These are phyloP conservation scores for Danaus chrysippus DNA, from an alignment of 2,888 invertebrate genomes.

Conservation along the genomic window DNA sequence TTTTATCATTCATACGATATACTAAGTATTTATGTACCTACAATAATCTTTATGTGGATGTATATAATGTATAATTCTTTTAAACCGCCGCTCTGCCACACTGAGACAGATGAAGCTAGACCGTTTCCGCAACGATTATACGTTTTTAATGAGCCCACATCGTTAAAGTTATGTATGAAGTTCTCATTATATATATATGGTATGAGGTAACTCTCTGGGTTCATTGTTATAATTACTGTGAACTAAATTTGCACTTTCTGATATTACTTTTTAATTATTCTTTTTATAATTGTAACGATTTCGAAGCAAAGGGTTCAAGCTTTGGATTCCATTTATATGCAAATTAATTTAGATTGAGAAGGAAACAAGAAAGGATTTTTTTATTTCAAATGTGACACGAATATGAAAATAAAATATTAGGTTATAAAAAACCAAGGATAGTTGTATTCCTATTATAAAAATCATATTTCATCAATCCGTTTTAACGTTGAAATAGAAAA, in stretches of 20 bases:
- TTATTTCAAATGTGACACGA: too few species aligned
- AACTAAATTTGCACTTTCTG: neutral
- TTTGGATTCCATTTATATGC: too few species aligned
- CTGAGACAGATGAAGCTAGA: slow-evolving; percentile 5
- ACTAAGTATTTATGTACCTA: neutral
- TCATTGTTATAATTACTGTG: slow-evolving; percentile 5
- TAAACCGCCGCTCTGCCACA: slow-evolving; percentile 3
- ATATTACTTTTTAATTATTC: neutral
- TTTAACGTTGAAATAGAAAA: too few species aligned
- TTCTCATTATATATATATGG: slow-evolving; percentile 13
- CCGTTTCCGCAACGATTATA: slow-evolving; percentile 6
- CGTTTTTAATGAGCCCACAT: slow-evolving; percentile 15
- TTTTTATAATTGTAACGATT: too few species aligned
- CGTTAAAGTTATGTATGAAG: slow-evolving; percentile 10
- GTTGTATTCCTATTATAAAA: too few species aligned
- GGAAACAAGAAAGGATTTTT: too few species aligned
- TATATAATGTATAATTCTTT: neutral
- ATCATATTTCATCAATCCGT: too few species aligned
- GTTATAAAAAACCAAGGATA: too few species aligned
- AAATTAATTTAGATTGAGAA: too few species aligned
- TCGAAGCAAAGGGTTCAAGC: too few species aligned
- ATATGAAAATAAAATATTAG: too few species aligned
- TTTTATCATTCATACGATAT: too few species aligned
- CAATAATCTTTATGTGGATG: neutral
- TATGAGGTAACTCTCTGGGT: slow-evolving; percentile 3